Conservation (phyloP, 2,888 invertebrate species). For the Saturnia pavonia region DNA sequence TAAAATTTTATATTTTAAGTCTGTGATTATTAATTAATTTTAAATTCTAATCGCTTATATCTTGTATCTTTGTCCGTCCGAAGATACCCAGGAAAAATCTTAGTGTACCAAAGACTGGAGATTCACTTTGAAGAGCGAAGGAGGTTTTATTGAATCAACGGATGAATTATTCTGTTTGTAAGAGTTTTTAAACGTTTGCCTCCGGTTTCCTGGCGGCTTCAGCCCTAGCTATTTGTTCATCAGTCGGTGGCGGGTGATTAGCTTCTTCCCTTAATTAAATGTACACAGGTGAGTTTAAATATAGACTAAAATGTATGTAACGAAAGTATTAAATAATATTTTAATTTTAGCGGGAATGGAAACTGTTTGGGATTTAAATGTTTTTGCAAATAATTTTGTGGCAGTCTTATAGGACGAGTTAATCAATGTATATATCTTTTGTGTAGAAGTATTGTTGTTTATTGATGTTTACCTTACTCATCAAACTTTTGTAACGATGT, state of each 20-base stretch:
- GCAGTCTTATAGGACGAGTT: no score
- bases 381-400: no score
- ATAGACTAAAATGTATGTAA: background rate
- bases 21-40: background rate
- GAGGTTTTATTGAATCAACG: constrained; percentile 61
- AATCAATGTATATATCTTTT: no score
- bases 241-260: constrained; percentile 22
- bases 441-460: no score
- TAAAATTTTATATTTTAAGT: background rate
- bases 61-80: constrained; percentile 22
- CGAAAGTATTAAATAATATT: background rate
- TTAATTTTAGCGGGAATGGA: background rate
- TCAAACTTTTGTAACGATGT: no score
- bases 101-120: constrained; percentile 45
- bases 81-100: constrained; percentile 60
- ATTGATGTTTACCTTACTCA: no score
- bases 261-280: constrained; percentile 23
- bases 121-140: constrained; percentile 61
- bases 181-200: constrained; percentile 61
- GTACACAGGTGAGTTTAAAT: constrained; percentile 28
- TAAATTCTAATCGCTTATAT: background rate
- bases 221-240: constrained; percentile 46
- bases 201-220: constrained; percentile 35
- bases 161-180: constrained; percentile 77
- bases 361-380: background rate